Evolutionary conservation across 2,797 vertebrate genomes (phyloP).

Genomic region (Brachyrhaphis roseni): DNA sequence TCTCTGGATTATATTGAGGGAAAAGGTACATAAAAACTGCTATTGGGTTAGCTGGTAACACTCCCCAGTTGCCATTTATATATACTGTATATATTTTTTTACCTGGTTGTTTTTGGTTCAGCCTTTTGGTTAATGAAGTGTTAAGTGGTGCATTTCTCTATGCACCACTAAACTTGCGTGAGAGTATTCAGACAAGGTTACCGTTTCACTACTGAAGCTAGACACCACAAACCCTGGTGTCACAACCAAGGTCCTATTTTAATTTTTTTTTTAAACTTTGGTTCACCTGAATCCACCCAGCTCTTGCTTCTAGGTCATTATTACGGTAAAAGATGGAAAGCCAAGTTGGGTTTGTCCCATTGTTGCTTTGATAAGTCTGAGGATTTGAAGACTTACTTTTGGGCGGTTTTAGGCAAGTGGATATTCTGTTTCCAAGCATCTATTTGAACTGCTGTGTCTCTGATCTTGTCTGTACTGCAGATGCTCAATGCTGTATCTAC

Average conservation of each 20-base stretch:
- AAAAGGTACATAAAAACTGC: not conserved
- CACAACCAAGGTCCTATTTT: too few species aligned
- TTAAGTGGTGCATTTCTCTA: too few species aligned
- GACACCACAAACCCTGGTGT: not conserved
- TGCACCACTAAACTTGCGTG: too few species aligned
- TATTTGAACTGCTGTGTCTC: not conserved
- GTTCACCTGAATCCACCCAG: too few species aligned
- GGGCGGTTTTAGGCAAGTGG: not conserved
- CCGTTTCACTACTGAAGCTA: not conserved
- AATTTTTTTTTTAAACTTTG: too few species aligned
- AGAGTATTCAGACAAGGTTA: too few species aligned
- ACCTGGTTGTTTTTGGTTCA: not conserved
- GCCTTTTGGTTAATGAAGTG: not conserved
- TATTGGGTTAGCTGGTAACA: not conserved
- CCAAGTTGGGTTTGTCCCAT: not conserved
- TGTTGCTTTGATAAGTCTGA: not conserved
- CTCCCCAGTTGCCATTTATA: not conserved
- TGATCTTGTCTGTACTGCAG: not conserved
- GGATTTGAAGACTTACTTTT: not conserved
- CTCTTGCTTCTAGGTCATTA: not conserved
- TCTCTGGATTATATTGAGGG: not conserved
- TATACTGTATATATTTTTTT: not conserved
- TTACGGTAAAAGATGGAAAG: not conserved
- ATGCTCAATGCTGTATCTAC: not conserved
- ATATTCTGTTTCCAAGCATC: not conserved